A percentile compares a stretch with the other conserved stretches of the same genome.
Evolutionary conservation across 2,797 vertebrate genomes (phyloP).

Genomic region (Centropyge bicolor): DNA sequence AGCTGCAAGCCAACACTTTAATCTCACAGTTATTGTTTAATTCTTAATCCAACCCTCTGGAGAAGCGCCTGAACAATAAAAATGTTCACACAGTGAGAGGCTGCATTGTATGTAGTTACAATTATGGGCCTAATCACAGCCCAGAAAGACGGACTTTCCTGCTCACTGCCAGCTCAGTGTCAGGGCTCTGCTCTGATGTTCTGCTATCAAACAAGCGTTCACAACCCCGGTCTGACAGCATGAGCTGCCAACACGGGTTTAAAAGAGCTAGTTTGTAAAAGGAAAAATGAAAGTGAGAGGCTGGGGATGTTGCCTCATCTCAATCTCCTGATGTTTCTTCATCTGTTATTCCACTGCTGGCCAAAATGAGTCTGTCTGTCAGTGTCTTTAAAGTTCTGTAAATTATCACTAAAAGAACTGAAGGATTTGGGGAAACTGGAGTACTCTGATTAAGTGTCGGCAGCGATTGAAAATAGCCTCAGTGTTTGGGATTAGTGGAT

Average conservation of each 20-base stretch:
- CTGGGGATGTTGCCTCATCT: not conserved
- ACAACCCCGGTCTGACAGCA: constrained; percentile 12
- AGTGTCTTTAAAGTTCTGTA: constrained; percentile 2
- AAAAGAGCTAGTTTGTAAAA: constrained; percentile 12
- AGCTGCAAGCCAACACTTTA: not conserved
- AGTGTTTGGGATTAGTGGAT: constrained; percentile 5
- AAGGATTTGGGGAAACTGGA: not conserved
- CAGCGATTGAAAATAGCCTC: not conserved
- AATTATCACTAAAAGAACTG: not conserved
- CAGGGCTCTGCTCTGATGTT: constrained; percentile 28
- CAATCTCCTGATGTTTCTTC: constrained; percentile 20
- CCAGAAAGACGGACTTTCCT: constrained; percentile 22
- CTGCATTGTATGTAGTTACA: not conserved
- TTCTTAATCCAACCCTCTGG: not conserved
- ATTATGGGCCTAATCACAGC: constrained; percentile 5
- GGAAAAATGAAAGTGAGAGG: not conserved
- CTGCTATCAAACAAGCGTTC: constrained; percentile 41
- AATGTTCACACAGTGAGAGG: not conserved
- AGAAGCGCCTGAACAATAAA: constrained; percentile 1
- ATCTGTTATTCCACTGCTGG: not conserved
- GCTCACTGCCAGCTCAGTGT: constrained; percentile 40
- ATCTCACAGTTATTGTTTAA: not conserved
- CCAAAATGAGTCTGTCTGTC: constrained; percentile 8
- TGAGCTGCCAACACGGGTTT: constrained; percentile 15
- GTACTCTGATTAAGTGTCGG: not conserved